phyloP scores from a whole-genome alignment of 1,140 invertebrate species.

The Drosophila quadrilineata region DNA sequence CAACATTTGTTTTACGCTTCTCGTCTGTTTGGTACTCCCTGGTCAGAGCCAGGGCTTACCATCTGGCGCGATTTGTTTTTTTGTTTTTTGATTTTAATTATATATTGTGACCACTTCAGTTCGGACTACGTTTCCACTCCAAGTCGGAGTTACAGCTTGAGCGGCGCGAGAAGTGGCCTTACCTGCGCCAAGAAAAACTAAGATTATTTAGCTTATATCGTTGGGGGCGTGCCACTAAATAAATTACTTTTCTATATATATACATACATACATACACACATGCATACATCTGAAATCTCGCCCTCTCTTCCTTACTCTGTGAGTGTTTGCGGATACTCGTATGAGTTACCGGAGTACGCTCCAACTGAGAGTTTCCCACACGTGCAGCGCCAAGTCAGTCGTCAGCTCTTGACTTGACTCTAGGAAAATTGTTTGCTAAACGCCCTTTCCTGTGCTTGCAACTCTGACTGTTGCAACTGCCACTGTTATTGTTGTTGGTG shows the following conservation, averaged over 20 bases:
- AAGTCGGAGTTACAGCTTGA: slow-evolving; percentile 9
- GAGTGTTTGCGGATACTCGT: neutral
- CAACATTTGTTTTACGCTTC: neutral
- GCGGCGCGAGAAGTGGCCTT: neutral
- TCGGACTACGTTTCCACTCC: neutral
- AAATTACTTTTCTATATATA: slow-evolving; percentile 78
- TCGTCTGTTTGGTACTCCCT: slow-evolving; percentile 43
- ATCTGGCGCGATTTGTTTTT: no score
- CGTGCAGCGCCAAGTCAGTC: slow-evolving; percentile 37
- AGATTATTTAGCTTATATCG: slow-evolving; percentile 63
- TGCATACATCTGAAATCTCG: slow-evolving; percentile 7
- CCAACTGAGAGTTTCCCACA: slow-evolving; percentile 46
- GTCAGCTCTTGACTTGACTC: slow-evolving; percentile 12
- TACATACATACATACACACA: slow-evolving; percentile 5
- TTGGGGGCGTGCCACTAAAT: slow-evolving; percentile 74
- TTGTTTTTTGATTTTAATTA: slow-evolving; percentile 79
- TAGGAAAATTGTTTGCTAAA: slow-evolving; percentile 77
- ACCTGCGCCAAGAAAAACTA: slow-evolving; percentile 56
- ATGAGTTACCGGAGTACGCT: slow-evolving; percentile 18
- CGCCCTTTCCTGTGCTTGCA: slow-evolving; percentile 62
- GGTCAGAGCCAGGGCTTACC: slow-evolving; percentile 44
- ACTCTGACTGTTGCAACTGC: slow-evolving; percentile 31
- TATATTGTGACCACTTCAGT: slow-evolving; percentile 72
- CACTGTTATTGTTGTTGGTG: slow-evolving; percentile 32
- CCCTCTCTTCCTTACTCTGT: neutral